Conservation (phyloP, 1,140 invertebrate genomes). For the Heliconius himera region DNA sequence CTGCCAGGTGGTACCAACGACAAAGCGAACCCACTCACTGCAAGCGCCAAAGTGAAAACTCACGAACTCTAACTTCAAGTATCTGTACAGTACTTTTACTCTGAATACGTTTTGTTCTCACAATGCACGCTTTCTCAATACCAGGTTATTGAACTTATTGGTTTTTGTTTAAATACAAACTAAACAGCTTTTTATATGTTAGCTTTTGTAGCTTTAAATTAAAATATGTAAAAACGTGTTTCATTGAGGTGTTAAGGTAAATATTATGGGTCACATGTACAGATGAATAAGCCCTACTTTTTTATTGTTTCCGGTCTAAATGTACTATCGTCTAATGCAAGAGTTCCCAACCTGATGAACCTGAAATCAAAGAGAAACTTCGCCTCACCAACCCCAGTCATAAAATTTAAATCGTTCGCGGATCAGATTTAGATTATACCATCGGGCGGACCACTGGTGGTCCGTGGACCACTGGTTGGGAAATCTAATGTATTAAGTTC, state of each 20-base stretch:
- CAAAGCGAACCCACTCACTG: not conserved
- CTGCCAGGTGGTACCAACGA: not conserved
- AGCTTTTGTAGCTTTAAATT: not conserved
- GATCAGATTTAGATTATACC: too few relatives aligned
- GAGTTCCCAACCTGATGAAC: too few relatives aligned
- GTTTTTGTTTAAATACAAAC: not conserved
- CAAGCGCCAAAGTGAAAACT: not conserved
- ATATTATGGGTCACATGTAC: not conserved
- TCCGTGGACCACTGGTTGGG: too few relatives aligned
- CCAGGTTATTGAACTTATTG: not conserved
- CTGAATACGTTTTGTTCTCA: slow-evolving; percentile 5
- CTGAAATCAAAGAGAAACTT: too few relatives aligned
- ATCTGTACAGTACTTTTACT: not conserved
- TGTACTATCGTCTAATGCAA: too few relatives aligned
- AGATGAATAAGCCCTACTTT: too few relatives aligned
- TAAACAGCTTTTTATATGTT: not conserved
- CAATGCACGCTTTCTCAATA: not conserved
- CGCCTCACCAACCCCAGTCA: too few relatives aligned
- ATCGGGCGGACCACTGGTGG: too few relatives aligned
- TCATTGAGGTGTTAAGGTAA: not conserved
- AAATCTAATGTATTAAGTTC: too few relatives aligned
- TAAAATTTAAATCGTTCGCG: too few relatives aligned
- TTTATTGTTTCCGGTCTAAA: too few relatives aligned
- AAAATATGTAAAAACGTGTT: not conserved
- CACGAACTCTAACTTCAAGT: not conserved